Evolutionary conservation across 2,888 invertebrate genomes (phyloP).

Genomic region (Temnothorax unifasciatus): DNA sequence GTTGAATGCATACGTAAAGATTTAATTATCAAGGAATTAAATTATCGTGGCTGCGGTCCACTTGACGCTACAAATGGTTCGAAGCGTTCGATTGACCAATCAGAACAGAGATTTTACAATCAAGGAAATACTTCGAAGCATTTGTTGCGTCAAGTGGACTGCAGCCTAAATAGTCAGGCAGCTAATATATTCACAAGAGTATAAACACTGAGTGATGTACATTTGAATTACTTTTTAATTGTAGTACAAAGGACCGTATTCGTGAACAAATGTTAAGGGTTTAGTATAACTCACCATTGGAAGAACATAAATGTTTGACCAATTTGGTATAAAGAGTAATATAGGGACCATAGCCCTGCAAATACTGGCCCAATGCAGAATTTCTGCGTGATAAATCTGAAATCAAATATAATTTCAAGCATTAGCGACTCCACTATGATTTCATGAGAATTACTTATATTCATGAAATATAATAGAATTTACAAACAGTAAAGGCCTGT

Average conservation of each 20-base stretch:
- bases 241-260: not conserved
- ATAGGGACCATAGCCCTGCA: conserved; percentile 90
- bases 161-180: too few species aligned
- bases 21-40: not conserved
- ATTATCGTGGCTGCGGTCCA: not conserved
- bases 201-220: not conserved
- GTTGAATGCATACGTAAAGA: not conserved
- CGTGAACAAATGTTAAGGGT: not conserved
- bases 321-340: conserved; percentile 92
- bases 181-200: not conserved
- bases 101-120: too few species aligned
- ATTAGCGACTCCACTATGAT: not conserved
- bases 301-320: conserved; percentile 92
- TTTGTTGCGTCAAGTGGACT: too few species aligned
- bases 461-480: not conserved
- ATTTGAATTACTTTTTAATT: not conserved
- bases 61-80: too few species aligned
- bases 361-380: conserved; percentile 89
- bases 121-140: too few species aligned
- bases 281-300: conserved; percentile 88
- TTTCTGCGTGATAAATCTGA: conserved; percentile 88
- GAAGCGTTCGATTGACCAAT: too few species aligned
- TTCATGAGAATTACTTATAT: not conserved
- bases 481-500: too few species aligned
- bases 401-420: conserved; percentile 50